Evolutionary conservation across 2,797 vertebrate genomes (phyloP).

Genomic region (Ceyx erithaca): DNA sequence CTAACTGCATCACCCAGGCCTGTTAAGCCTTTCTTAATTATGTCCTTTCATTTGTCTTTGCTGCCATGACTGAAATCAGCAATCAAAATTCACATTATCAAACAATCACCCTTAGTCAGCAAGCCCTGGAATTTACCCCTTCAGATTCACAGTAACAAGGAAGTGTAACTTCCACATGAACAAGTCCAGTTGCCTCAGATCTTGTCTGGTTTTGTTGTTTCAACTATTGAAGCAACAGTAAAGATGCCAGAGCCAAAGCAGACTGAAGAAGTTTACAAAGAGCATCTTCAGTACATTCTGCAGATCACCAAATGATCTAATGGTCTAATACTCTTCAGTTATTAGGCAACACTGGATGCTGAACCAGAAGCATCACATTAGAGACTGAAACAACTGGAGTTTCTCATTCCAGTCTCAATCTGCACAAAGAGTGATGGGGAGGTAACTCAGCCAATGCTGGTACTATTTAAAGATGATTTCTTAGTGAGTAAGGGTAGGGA

Average conservation of each 20-base stretch:
- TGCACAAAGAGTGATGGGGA: neutral
- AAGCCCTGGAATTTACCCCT: neutral
- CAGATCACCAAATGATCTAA: neutral
- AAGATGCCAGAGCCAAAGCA: neutral
- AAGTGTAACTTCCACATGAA: neutral
- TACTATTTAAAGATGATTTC: neutral
- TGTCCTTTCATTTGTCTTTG: neutral
- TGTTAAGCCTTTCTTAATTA: neutral
- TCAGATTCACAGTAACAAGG: neutral
- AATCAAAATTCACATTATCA: neutral
- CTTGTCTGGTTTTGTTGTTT: neutral
- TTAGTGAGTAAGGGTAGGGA: neutral
- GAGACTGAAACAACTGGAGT: neutral
- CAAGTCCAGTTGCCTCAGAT: neutral
- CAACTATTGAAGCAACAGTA: neutral
- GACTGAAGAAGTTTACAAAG: neutral
- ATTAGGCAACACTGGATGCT: neutral
- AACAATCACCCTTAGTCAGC: neutral
- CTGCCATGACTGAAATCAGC: neutral
- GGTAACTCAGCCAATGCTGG: neutral
- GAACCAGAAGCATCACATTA: neutral
- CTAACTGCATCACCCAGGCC: neutral
- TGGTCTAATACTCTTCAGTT: neutral
- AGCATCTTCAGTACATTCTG: neutral
- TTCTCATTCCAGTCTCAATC: neutral